Conservation (phyloP, 1,140 invertebrate genomes). For the Calephelis nemesis region DNA sequence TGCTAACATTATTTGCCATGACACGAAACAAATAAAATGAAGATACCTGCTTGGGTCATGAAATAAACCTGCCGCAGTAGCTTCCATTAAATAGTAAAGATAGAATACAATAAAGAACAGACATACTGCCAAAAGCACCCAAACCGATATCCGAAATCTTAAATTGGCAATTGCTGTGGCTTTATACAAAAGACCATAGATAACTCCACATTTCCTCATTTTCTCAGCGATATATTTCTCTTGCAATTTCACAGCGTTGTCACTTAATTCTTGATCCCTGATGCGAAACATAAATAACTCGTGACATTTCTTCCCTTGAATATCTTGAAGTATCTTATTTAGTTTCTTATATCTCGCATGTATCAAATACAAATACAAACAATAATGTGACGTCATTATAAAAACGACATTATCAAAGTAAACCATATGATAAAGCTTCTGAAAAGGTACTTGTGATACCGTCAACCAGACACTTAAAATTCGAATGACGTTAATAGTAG, state of each 20-base stretch:
- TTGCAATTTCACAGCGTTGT: slow-evolving; percentile 38
- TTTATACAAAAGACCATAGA: slow-evolving; percentile 47
- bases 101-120: slow-evolving; percentile 44
- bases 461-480: slow-evolving; percentile 41
- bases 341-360: slow-evolving; percentile 39
- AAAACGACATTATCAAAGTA: slow-evolving; percentile 42
- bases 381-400: slow-evolving; percentile 41
- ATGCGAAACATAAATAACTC: slow-evolving; percentile 41
- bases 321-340: slow-evolving; percentile 44
- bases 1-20: slow-evolving; percentile 49
- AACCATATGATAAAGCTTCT: slow-evolving; percentile 46
- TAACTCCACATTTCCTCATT: slow-evolving; percentile 47
- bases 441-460: slow-evolving; percentile 36
- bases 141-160: slow-evolving; percentile 47
- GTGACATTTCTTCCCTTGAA: slow-evolving; percentile 34
- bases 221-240: slow-evolving; percentile 45
- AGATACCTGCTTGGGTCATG: slow-evolving; percentile 45
- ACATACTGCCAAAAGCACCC: slow-evolving; percentile 40
- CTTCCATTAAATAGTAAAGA: slow-evolving; percentile 64
- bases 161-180: slow-evolving; percentile 34
- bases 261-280: slow-evolving; percentile 26
- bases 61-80: slow-evolving; percentile 54
- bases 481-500: slow-evolving; percentile 31
- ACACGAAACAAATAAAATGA: slow-evolving; percentile 47
- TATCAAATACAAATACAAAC: slow-evolving; percentile 38